Evolutionary conservation across 1,140 invertebrate genomes (phyloP).

Genomic region (Scaptomyza montana): DNA sequence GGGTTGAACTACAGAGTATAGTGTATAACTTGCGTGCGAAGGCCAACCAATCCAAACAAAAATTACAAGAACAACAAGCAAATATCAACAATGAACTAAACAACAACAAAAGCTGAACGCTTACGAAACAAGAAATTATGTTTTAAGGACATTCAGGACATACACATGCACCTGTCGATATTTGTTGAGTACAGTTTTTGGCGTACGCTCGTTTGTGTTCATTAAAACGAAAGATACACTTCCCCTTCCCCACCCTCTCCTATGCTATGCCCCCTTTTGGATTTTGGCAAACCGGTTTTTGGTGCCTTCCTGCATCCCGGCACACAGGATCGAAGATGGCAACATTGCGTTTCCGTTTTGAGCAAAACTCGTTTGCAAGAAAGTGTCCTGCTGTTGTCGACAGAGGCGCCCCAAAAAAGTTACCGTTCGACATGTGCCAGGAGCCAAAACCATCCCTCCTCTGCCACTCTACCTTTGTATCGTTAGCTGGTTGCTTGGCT

Average conservation of each 20-base stretch:
- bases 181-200: conserved; percentile 73
- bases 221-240: conserved; percentile 17
- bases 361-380: conserved; percentile 41
- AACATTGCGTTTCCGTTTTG: conserved; percentile 42
- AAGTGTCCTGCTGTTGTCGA: conserved; percentile 43
- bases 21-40: conserved; percentile 71
- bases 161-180: conserved; percentile 74
- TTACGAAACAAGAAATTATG: conserved; percentile 60
- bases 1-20: conserved; percentile 13
- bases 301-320: conserved; percentile 9
- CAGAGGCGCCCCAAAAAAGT: conserved; percentile 14
- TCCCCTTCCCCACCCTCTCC: neutral
- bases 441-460: neutral
- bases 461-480: neutral
- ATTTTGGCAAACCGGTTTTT: conserved; percentile 23
- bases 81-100: conserved; percentile 13
- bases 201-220: conserved; percentile 58
- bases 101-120: conserved; percentile 23
- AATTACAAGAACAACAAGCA: conserved; percentile 23
- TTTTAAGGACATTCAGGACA: conserved; percentile 75
- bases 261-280: neutral
- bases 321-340: conserved; percentile 39
- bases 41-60: conserved; percentile 47
- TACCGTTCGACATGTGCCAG: conserved; percentile 26
- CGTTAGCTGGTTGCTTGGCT: neutral